phyloP scores from a whole-genome alignment of 2,888 invertebrate genomes.

The Xestia ashworthii region DNA sequence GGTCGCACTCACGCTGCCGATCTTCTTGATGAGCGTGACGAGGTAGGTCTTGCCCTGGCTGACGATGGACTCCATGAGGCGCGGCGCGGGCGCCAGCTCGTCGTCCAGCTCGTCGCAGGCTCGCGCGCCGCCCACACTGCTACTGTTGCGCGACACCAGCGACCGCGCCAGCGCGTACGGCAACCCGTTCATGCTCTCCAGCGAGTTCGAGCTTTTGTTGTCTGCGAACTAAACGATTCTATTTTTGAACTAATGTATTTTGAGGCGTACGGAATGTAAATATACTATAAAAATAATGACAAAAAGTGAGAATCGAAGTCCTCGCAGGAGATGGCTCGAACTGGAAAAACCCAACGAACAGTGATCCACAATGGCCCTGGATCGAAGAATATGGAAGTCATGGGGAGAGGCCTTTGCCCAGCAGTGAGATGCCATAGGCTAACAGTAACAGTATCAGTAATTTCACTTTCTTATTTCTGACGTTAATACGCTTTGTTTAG shows the following conservation, averaged over 20 bases:
- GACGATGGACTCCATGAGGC: slow-evolving; percentile 87
- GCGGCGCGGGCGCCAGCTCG: slow-evolving; percentile 73
- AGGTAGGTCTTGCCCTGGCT: slow-evolving; percentile 86
- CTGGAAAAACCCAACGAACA: no score
- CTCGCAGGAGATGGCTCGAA: no score
- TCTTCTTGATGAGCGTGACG: slow-evolving; percentile 84
- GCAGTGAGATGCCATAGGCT: no score
- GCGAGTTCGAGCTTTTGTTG: slow-evolving; percentile 80
- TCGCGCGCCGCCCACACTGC: slow-evolving; percentile 62
- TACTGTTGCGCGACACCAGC: slow-evolving; percentile 66
- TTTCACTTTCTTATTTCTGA: no score
- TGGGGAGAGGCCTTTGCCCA: no score
- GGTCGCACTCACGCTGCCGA: slow-evolving; percentile 80
- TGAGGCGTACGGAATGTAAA: no score
- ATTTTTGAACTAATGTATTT: background rate
- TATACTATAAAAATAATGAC: no score
- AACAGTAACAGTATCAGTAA: no score
- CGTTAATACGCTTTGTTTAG: no score
- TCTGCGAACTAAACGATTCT: slow-evolving; percentile 75
- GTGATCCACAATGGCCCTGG: no score
- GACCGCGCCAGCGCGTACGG: slow-evolving; percentile 76
- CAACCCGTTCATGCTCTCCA: slow-evolving; percentile 80
- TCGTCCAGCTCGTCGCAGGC: slow-evolving; percentile 72
- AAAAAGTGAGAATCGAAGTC: no score
- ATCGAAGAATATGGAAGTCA: no score